phyloP scores from a whole-genome alignment of 2,797 vertebrate species.

The Sylvilagus floridanus region DNA sequence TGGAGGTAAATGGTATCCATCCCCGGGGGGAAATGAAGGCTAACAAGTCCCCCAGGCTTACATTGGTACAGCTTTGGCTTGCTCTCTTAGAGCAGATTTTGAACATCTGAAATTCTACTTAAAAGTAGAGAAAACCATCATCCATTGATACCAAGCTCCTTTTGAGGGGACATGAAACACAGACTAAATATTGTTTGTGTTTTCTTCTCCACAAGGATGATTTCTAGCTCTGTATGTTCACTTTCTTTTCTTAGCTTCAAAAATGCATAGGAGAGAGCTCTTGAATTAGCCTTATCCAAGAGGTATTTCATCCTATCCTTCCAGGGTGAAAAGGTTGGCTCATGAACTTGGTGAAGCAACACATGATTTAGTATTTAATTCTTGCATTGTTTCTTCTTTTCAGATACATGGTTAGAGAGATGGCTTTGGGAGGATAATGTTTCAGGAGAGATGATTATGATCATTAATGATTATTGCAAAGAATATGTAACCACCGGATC shows the following conservation, averaged over 20 bases:
- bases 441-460: conserved; percentile 72
- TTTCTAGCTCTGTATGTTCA: neutral
- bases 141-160: neutral
- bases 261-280: conserved; percentile 9
- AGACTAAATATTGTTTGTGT: neutral
- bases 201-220: neutral
- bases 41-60: neutral
- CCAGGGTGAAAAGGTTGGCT: conserved; percentile 80
- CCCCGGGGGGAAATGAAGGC: neutral
- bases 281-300: conserved; percentile 43
- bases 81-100: neutral
- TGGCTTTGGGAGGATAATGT: conserved; percentile 50
- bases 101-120: neutral
- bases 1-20: neutral
- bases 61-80: neutral
- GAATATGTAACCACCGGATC: conserved; percentile 52
- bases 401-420: conserved; percentile 71
- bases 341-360: conserved; percentile 60
- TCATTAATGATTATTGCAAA: conserved; percentile 74
- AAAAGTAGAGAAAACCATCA: neutral
- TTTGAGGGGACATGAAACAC: neutral
- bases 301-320: conserved; percentile 81
- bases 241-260: conserved; percentile 43
- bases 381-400: conserved; percentile 76
- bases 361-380: conserved; percentile 83